phyloP scores from a whole-genome alignment of 2,113 vertebrate genomes.

The Sciurus niger region DNA sequence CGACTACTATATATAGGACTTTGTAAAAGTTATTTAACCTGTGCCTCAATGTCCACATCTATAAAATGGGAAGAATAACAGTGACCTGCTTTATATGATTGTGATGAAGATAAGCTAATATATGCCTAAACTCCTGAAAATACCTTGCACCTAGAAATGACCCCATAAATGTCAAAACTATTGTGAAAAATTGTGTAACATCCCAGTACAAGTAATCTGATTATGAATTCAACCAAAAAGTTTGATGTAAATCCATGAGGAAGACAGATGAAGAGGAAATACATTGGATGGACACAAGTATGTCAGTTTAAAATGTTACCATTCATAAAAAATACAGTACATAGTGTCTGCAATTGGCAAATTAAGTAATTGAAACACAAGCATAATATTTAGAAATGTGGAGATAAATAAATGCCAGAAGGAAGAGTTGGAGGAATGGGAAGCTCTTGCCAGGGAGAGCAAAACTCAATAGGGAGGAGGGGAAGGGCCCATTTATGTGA shows the following conservation, averaged over 20 bases:
- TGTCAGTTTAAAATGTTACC: not conserved
- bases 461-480: not conserved
- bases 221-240: not conserved
- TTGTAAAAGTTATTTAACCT: not conserved
- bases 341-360: not conserved
- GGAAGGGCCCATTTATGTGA: not conserved
- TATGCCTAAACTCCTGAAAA: not conserved
- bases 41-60: not conserved
- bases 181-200: not conserved
- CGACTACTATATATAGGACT: not conserved
- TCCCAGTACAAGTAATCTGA: not conserved
- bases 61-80: not conserved
- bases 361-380: not conserved
- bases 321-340: not conserved
- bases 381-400: not conserved
- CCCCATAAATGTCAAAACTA: not conserved
- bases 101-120: not conserved
- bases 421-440: not conserved
- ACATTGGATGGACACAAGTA: rapidly evolving
- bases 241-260: not conserved
- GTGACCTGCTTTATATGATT: not conserved
- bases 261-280: not conserved
- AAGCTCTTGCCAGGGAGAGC: not conserved
- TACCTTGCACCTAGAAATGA: not conserved
- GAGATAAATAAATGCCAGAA: not conserved